Percentiles rank a stretch among this genome's conserved stretches.
Evolutionary conservation across 2,888 invertebrate genomes (phyloP).

Genomic region (Griposia aprilina): DNA sequence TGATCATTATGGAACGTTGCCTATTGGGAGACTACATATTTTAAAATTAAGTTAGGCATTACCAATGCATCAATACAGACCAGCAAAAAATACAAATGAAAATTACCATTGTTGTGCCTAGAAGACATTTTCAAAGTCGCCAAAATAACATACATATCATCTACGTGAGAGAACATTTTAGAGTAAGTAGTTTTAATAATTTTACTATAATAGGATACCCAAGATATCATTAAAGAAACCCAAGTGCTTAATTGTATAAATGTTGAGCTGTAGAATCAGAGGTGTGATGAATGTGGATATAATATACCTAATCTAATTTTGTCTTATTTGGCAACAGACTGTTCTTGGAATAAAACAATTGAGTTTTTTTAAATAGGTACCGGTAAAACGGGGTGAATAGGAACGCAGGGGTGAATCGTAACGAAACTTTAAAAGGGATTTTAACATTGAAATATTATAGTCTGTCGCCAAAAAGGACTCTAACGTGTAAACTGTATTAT

Average conservation of each 20-base stretch:
- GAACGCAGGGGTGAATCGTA: no score
- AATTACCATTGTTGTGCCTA: constrained; percentile 84
- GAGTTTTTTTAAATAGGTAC: neutral
- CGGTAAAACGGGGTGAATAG: no score
- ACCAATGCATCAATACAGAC: neutral
- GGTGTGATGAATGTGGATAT: constrained; percentile 16
- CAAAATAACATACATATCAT: constrained; percentile 87
- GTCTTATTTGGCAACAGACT: constrained; percentile 38
- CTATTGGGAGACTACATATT: neutral
- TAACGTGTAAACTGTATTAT: no score
- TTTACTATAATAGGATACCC: constrained; percentile 33
- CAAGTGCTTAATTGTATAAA: constrained; percentile 59
- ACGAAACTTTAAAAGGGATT: no score
- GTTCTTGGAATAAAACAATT: constrained; percentile 2
- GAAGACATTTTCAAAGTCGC: constrained; percentile 82
- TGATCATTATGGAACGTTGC: neutral
- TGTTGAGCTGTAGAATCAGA: constrained; percentile 30
- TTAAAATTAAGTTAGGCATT: neutral
- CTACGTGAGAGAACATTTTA: constrained; percentile 72
- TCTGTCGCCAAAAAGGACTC: no score
- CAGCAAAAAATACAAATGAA: constrained; percentile 47
- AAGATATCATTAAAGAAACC: constrained; percentile 40
- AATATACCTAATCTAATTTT: constrained; percentile 10
- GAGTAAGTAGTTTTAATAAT: constrained; percentile 33
- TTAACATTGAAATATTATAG: no score